Evolutionary conservation across 2,888 invertebrate species (phyloP).

Genomic region (Ormyrus thymus): DNA sequence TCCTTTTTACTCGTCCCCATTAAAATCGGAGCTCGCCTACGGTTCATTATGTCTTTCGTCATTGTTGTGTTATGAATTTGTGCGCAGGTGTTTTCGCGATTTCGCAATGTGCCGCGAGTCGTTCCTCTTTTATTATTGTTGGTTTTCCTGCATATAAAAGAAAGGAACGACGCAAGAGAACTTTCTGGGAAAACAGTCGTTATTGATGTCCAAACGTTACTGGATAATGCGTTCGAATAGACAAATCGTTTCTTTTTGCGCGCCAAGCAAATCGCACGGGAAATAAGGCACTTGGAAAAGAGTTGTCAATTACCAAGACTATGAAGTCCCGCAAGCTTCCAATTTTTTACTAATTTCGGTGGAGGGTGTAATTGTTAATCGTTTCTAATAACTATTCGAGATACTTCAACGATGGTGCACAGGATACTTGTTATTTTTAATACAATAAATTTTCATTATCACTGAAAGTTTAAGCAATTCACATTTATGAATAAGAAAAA

Average conservation of each 20-base stretch:
- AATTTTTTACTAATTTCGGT: too few species aligned
- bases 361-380: too few species aligned
- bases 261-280: not conserved
- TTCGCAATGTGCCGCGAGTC: constrained; percentile 13
- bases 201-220: not conserved
- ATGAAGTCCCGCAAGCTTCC: too few species aligned
- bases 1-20: constrained; percentile 24
- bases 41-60: constrained; percentile 45
- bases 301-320: too few species aligned
- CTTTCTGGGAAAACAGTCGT: constrained; percentile 6
- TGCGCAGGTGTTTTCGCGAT: constrained; percentile 35
- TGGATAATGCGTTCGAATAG: not conserved
- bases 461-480: too few species aligned
- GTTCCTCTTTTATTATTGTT: constrained; percentile 33
- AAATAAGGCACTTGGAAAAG: too few species aligned
- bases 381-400: too few species aligned
- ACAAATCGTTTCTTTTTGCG: not conserved
- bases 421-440: too few species aligned
- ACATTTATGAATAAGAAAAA: too few species aligned
- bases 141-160: constrained; percentile 10
- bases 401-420: too few species aligned
- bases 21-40: constrained; percentile 34
- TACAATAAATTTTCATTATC: too few species aligned
- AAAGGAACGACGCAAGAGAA: not conserved
- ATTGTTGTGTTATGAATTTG: constrained; percentile 14